Conservation (phyloP, 2,888 invertebrate genomes). For the Troglohyphantes excavatus region DNA sequence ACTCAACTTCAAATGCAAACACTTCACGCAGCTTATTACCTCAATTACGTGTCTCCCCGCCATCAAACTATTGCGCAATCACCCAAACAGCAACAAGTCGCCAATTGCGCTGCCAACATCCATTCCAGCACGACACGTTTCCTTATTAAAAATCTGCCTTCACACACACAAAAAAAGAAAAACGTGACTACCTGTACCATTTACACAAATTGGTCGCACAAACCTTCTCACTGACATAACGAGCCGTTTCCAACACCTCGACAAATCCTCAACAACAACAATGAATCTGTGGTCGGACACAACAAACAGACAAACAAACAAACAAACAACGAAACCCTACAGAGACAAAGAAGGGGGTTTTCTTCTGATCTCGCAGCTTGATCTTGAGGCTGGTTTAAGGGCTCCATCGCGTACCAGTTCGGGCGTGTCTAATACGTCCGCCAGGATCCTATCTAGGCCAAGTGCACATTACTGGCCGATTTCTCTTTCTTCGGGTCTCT, state of each 20-base stretch:
- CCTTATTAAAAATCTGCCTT: too few species aligned
- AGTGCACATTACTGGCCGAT: conserved; percentile 58
- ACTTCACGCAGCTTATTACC: too few species aligned
- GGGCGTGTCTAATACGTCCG: conserved; percentile 56
- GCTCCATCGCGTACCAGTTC: conserved; percentile 27
- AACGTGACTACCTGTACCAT: background rate
- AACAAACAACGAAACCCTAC: background rate
- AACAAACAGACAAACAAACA: conserved; percentile 14
- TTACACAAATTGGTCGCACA: background rate
- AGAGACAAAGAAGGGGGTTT: conserved; percentile 9
- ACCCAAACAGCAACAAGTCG: too few species aligned
- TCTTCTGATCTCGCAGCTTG: background rate
- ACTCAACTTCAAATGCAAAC: too few species aligned
- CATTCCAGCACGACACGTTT: too few species aligned
- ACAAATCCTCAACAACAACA: background rate
- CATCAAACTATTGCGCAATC: too few species aligned
- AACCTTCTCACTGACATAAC: background rate
- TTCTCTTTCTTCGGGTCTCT: conserved; percentile 24
- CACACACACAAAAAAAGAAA: background rate
- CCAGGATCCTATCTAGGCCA: conserved; percentile 47
- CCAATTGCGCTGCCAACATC: too few species aligned
- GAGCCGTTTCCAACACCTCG: background rate
- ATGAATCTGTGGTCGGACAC: background rate
- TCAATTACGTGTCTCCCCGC: too few species aligned
- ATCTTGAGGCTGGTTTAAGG: conserved; percentile 14